These are phyloP conservation scores for Ips typographus DNA, from an alignment of 1,140 invertebrate species.

Conservation along the genomic window DNA sequence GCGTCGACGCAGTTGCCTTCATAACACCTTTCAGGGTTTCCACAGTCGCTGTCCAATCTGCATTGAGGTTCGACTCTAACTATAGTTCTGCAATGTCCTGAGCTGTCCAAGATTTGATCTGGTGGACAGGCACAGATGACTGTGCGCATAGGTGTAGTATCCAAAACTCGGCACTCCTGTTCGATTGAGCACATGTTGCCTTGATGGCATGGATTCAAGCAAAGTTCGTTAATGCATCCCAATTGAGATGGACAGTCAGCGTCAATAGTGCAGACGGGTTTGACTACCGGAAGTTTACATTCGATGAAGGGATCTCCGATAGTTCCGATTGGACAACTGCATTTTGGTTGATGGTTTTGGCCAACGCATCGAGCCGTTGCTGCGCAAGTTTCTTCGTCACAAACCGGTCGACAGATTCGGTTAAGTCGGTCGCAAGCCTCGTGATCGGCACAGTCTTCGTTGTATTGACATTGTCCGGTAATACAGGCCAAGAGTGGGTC, in stretches of 20 bases:
- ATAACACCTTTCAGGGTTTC: slow-evolving; percentile 69
- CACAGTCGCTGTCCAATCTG: slow-evolving; percentile 72
- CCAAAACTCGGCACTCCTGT: slow-evolving; percentile 75
- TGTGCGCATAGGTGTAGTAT: slow-evolving; percentile 75
- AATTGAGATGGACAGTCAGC: slow-evolving; percentile 71
- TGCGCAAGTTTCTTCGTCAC: slow-evolving; percentile 75
- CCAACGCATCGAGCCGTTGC: slow-evolving; percentile 72
- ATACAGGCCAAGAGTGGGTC: slow-evolving; percentile 80
- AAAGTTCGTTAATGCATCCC: slow-evolving; percentile 75
- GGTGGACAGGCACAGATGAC: slow-evolving; percentile 80
- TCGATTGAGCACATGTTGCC: slow-evolving; percentile 69
- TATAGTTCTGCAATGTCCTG: slow-evolving; percentile 65
- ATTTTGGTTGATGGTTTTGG: slow-evolving; percentile 74
- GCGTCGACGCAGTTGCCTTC: slow-evolving; percentile 76
- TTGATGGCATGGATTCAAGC: slow-evolving; percentile 73
- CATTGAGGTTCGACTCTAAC: slow-evolving; percentile 59
- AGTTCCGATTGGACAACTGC: slow-evolving; percentile 72
- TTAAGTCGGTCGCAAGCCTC: slow-evolving; percentile 85
- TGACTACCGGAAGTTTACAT: slow-evolving; percentile 56
- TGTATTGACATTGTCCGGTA: slow-evolving; percentile 79
- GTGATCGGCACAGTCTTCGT: slow-evolving; percentile 84
- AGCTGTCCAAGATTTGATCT: slow-evolving; percentile 65
- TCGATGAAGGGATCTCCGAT: slow-evolving; percentile 77
- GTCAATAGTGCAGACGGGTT: slow-evolving; percentile 69
- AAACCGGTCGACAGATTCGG: slow-evolving; percentile 79